Evolutionary conservation across 2,797 vertebrate species (phyloP).

Genomic region (Pangasius sanitwongsei): DNA sequence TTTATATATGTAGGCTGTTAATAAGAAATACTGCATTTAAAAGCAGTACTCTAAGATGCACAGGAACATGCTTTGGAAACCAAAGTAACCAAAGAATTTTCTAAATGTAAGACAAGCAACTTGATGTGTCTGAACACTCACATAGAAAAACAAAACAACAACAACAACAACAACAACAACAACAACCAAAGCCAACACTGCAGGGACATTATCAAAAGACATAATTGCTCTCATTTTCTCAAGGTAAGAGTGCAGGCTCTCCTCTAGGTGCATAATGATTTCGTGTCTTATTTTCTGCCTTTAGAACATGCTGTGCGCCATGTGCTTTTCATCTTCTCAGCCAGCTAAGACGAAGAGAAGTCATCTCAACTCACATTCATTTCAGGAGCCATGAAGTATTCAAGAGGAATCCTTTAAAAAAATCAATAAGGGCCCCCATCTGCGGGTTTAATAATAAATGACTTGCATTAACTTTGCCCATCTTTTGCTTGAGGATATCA

Average conservation of each 20-base stretch:
- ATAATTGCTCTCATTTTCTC: conserved; percentile 44
- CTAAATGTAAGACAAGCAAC: background rate
- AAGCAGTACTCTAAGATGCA: background rate
- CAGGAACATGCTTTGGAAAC: background rate
- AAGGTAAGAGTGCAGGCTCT: conserved; percentile 26
- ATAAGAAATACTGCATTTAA: background rate
- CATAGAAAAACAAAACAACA: conserved; percentile 28
- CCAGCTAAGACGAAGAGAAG: background rate
- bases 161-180: conserved; percentile 5
- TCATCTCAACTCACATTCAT: conserved; percentile 3
- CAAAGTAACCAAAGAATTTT: background rate
- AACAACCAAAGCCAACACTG: conserved; percentile 42
- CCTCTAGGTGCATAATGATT: conserved; percentile 47
- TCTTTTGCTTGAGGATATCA: conserved; percentile 46
- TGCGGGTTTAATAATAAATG: conserved; percentile 50
- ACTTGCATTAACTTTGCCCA: conserved; percentile 42
- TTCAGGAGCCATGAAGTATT: conserved; percentile 6
- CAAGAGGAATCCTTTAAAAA: conserved; percentile 1
- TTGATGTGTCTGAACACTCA: conserved; percentile 9
- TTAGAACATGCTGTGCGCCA: conserved; percentile 10
- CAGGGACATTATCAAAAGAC: conserved; percentile 34
- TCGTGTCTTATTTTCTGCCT: conserved; percentile 40
- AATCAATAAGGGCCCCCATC: conserved; percentile 26
- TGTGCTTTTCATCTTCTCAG: conserved; percentile 24
- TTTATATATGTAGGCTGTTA: background rate